phyloP scores from a whole-genome alignment of 2,113 vertebrate genomes.

The Fregata magnificens region DNA sequence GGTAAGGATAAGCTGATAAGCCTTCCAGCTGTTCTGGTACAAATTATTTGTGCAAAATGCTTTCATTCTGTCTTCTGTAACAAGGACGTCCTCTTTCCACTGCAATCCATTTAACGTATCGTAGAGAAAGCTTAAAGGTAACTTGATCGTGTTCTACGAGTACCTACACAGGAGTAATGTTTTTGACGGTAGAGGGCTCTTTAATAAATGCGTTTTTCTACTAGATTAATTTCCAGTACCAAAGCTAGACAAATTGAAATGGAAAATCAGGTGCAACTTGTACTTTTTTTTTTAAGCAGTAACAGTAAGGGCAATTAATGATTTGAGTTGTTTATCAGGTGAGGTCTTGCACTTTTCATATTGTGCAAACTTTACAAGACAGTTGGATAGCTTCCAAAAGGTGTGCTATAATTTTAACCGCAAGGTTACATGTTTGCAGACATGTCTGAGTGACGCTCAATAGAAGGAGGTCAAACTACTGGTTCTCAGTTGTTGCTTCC shows the following conservation, averaged over 20 bases:
- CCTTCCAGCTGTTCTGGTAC: neutral
- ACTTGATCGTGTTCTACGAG: neutral
- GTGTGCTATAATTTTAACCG: neutral
- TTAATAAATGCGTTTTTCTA: neutral
- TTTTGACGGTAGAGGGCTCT: neutral
- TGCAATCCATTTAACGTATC: neutral
- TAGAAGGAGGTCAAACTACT: neutral
- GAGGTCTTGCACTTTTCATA: neutral
- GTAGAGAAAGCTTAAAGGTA: neutral
- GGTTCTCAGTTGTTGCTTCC: neutral
- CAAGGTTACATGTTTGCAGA: neutral
- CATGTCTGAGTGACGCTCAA: neutral
- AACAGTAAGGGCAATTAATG: neutral
- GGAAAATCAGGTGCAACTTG: neutral
- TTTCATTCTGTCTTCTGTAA: neutral
- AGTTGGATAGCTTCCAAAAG: neutral
- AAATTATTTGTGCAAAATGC: constrained; percentile 21
- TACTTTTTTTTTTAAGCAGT: neutral
- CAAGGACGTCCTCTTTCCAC: neutral
- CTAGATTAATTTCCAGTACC: neutral
- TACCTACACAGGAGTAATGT: neutral
- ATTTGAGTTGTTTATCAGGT: neutral
- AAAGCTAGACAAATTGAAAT: neutral
- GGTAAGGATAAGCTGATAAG: neutral
- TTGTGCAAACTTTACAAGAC: neutral